Evolutionary conservation across 2,113 vertebrate genomes (phyloP).

Genomic region (Canis aureus): DNA sequence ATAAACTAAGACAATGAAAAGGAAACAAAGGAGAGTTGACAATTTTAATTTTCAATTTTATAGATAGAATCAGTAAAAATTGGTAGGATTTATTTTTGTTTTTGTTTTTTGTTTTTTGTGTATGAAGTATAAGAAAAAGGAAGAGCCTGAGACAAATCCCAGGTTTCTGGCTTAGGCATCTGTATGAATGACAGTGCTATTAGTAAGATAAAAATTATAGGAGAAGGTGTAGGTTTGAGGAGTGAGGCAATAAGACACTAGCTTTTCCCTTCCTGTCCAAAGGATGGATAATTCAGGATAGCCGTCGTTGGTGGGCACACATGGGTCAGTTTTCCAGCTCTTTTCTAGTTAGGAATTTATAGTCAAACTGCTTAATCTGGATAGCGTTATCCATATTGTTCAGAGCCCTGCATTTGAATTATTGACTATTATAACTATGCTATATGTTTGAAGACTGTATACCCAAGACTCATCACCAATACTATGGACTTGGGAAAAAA

Average conservation of each 20-base stretch:
- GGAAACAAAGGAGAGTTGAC: background rate
- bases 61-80: background rate
- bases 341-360: background rate
- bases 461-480: background rate
- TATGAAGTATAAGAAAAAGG: background rate
- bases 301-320: background rate
- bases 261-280: background rate
- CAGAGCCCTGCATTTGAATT: background rate
- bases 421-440: background rate
- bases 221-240: background rate
- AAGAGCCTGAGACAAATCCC: background rate
- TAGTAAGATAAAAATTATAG: background rate
- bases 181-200: background rate
- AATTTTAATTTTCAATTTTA: slow-evolving; percentile 20
- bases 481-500: background rate
- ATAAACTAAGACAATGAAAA: background rate
- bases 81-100: background rate
- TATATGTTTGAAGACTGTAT: background rate
- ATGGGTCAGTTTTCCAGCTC: background rate
- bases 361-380: background rate
- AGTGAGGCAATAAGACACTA: background rate
- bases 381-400: background rate
- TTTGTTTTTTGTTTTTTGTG: background rate
- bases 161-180: background rate
- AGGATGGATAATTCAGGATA: background rate